A percentile compares a stretch with the other conserved stretches of the same genome.
Conservation (phyloP, 2,113 vertebrate genomes). For the Poeciliopsis prolifica region DNA sequence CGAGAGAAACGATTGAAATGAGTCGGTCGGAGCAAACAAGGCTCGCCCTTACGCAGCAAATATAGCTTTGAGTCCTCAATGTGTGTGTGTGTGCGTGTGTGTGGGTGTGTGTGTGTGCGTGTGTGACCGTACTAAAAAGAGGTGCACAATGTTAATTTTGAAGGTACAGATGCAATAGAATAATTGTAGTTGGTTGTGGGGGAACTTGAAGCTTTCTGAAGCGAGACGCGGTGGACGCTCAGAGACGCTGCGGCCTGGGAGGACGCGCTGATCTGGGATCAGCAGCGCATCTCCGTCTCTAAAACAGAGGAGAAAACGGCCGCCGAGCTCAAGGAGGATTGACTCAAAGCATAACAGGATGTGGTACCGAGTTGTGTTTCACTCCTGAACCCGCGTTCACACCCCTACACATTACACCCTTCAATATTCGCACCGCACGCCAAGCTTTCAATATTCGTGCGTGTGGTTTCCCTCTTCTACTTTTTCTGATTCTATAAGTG, state of each 20-base stretch:
- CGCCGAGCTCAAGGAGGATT: constrained; percentile 32
- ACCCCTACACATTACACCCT: constrained; percentile 49
- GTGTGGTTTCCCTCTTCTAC: constrained; percentile 13
- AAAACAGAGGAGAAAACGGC: constrained; percentile 6
- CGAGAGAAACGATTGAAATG: neutral
- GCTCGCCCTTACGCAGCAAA: constrained; percentile 75
- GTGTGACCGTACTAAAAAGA: neutral
- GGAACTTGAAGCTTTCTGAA: neutral
- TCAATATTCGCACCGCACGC: constrained; percentile 26
- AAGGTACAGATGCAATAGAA: neutral
- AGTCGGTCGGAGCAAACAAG: constrained; percentile 31
- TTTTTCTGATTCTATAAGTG: neutral
- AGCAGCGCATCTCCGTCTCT: constrained; percentile 45
- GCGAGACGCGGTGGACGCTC: neutral
- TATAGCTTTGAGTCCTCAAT: neutral
- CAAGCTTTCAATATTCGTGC: constrained; percentile 30
- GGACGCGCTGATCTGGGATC: constrained; percentile 29
- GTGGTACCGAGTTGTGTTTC: constrained; percentile 71
- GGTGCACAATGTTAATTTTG: neutral
- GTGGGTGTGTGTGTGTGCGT: neutral
- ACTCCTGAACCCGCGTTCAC: constrained; percentile 71
- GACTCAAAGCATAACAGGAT: constrained; percentile 80
- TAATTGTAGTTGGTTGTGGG: neutral
- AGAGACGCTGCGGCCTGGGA: constrained; percentile 50
- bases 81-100: neutral